A percentile compares a stretch with the other conserved stretches of the same genome.
These are phyloP conservation scores for Epistrophe eligans DNA, from an alignment of 2,888 invertebrate genomes.

Conservation along the genomic window DNA sequence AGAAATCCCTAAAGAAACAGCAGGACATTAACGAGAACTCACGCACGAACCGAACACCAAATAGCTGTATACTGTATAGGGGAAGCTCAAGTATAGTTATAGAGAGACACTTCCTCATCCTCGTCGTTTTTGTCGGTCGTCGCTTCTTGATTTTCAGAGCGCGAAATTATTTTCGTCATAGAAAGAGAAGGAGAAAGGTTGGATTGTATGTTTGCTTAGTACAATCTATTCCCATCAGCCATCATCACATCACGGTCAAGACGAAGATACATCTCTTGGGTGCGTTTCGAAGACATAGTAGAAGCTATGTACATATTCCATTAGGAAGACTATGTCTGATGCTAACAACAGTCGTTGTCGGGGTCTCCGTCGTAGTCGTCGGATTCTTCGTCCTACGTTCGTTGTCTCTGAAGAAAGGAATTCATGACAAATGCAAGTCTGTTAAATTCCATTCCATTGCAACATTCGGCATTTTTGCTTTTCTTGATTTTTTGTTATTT, in stretches of 20 bases:
- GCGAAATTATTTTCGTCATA: conserved; percentile 73
- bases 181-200: conserved; percentile 23
- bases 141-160: conserved; percentile 24
- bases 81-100: background rate
- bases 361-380: conserved; percentile 6
- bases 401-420: conserved; percentile 61
- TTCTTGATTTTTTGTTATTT: conserved; percentile 43
- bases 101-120: conserved; percentile 27
- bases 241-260: conserved; percentile 58
- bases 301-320: conserved; percentile 36
- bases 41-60: conserved; percentile 22
- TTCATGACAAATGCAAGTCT: conserved; percentile 75
- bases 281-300: conserved; percentile 48
- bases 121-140: background rate
- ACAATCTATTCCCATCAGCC: conserved; percentile 50
- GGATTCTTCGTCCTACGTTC: background rate
- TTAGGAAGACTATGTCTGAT: conserved; percentile 28
- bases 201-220: conserved; percentile 4
- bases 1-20: conserved; percentile 3
- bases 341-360: conserved; percentile 27
- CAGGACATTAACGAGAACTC: conserved; percentile 53
- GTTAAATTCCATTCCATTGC: conserved; percentile 72
- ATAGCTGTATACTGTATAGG: background rate
- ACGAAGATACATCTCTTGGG: conserved; percentile 49
- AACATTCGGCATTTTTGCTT: conserved; percentile 69